phyloP scores from a whole-genome alignment of 2,113 vertebrate species.

The Oceanites oceanicus region DNA sequence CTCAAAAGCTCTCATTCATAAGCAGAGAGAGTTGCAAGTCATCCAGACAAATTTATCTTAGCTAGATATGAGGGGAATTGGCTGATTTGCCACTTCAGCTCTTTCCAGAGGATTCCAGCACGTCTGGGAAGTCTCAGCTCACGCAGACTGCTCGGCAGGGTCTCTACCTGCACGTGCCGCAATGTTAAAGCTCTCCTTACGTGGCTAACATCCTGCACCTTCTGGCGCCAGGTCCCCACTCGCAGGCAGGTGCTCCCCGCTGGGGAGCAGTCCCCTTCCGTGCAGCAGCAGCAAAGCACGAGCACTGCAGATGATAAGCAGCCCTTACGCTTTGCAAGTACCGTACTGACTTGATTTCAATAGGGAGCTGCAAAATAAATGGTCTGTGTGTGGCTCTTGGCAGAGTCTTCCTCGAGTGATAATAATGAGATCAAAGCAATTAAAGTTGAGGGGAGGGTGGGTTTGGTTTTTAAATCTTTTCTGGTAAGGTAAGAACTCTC shows the following conservation, averaged over 20 bases:
- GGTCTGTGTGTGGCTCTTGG: not conserved
- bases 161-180: fast-evolving
- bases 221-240: not conserved
- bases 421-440: not conserved
- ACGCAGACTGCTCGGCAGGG: not conserved
- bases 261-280: not conserved
- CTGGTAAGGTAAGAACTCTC: not conserved
- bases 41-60: not conserved
- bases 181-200: not conserved
- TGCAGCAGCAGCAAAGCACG: not conserved
- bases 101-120: constrained; percentile 8
- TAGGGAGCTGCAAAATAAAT: not conserved
- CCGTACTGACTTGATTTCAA: not conserved
- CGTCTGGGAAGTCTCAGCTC: not conserved
- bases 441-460: not conserved
- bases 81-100: not conserved
- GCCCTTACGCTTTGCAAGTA: not conserved
- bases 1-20: constrained; percentile 9
- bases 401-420: not conserved
- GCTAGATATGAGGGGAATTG: not conserved
- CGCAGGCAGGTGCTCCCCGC: fast-evolving
- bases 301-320: not conserved
- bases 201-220: not conserved
- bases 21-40: not conserved
- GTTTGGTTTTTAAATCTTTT: not conserved